phyloP scores from a whole-genome alignment of 2,888 invertebrate genomes.

The Aphodius sticticus region DNA sequence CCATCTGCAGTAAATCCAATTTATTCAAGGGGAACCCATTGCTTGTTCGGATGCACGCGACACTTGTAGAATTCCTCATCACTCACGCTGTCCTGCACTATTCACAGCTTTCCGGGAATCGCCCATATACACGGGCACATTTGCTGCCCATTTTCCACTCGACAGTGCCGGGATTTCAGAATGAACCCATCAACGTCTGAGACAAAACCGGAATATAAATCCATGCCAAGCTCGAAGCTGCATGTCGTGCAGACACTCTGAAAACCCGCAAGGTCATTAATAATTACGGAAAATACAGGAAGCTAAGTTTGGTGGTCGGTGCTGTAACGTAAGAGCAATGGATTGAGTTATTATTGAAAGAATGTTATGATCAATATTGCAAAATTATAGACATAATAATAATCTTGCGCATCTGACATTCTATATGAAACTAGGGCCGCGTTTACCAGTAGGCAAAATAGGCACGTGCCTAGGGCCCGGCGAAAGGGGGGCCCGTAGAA shows the following conservation, averaged over 20 bases:
- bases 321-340: background rate
- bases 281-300: background rate
- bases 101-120: background rate
- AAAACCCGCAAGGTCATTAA: background rate
- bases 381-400: background rate
- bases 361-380: background rate
- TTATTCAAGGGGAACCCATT: background rate
- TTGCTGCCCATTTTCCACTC: background rate
- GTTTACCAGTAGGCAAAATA: no score
- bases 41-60: background rate
- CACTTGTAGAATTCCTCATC: conserved; percentile 4
- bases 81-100: background rate
- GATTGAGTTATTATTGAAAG: no score
- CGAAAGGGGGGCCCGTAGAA: no score
- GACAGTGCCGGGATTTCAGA: background rate
- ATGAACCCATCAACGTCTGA: background rate
- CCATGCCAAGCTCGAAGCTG: background rate
- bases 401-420: no score
- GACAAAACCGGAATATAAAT: conserved; percentile 4
- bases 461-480: no score
- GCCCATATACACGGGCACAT: background rate
- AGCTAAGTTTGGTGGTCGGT: background rate
- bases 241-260: background rate
- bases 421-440: no score
- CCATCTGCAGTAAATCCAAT: background rate